Percentiles rank a stretch among this genome's conserved stretches.
Conservation (phyloP, 2,797 vertebrate species). For the Liparis tanakae region DNA sequence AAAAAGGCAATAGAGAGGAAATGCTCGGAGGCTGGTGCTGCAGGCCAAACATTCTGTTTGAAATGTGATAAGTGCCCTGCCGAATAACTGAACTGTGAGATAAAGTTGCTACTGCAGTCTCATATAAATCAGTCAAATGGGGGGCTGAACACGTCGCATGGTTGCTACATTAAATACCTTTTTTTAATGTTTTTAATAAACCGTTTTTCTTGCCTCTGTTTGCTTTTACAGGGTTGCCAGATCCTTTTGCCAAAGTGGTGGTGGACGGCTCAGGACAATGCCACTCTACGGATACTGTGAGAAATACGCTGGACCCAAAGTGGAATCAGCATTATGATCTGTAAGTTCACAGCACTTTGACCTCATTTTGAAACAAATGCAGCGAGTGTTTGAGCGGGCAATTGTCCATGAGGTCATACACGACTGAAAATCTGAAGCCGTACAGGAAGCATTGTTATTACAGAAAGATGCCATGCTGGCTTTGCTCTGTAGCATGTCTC, state of each 20-base stretch:
- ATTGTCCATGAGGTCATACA: background rate
- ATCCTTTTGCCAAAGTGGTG: slow-evolving; percentile 98
- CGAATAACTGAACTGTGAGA: background rate
- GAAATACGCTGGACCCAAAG: slow-evolving; percentile 98
- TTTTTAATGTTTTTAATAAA: background rate
- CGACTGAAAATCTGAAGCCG: background rate
- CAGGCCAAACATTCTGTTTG: background rate
- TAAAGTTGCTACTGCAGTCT: background rate
- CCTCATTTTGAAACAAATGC: slow-evolving; percentile 1
- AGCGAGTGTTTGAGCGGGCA: background rate
- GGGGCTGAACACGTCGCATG: background rate
- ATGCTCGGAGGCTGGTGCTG: background rate
- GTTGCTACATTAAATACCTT: background rate
- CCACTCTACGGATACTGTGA: slow-evolving; percentile 99
- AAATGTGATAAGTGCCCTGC: background rate
- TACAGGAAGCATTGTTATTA: slow-evolving; percentile 1
- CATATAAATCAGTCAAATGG: background rate
- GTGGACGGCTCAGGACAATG: slow-evolving; percentile 99
- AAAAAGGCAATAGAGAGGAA: background rate
- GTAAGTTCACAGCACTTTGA: slow-evolving; percentile 81
- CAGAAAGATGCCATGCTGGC: slow-evolving; percentile 3
- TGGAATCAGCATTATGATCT: slow-evolving; percentile 99
- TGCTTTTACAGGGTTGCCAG: slow-evolving; percentile 89
- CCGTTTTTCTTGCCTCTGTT: slow-evolving; percentile 5
- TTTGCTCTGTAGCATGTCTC: slow-evolving; percentile 3